Percentiles rank a stretch among this genome's conserved stretches.
Conservation (phyloP, 2,888 invertebrate species). For the Temnothorax ravouxi region DNA sequence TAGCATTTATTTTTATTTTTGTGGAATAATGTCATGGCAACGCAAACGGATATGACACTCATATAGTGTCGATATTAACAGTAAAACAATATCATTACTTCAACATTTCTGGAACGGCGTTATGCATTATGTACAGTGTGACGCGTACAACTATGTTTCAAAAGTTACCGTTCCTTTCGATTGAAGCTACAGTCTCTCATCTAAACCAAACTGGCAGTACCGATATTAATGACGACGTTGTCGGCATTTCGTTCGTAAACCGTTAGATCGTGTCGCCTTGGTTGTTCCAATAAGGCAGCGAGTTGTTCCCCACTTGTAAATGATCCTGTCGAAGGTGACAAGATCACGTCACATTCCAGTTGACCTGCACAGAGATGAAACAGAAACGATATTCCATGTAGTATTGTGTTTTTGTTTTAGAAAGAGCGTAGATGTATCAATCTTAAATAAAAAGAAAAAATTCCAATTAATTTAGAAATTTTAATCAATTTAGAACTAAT, state of each 20-base stretch:
- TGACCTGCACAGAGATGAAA: conserved; percentile 74
- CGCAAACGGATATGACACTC: conserved; percentile 43
- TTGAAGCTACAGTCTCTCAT: background rate
- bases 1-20: conserved; percentile 26
- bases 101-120: conserved; percentile 7
- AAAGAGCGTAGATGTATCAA: background rate
- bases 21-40: conserved; percentile 42
- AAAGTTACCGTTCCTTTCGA: background rate
- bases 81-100: background rate
- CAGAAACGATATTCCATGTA: too few relatives aligned
- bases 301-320: conserved; percentile 81
- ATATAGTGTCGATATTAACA: conserved; percentile 18
- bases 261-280: conserved; percentile 80
- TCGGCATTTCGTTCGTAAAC: conserved; percentile 81
- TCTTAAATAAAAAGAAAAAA: background rate
- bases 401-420: background rate
- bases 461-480: background rate
- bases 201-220: conserved; percentile 90
- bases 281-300: conserved; percentile 80
- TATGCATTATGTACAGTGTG: conserved; percentile 28
- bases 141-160: background rate
- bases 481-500: background rate
- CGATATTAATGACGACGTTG: conserved; percentile 86
- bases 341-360: conserved; percentile 82
- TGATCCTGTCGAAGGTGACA: conserved; percentile 76